A percentile compares a stretch with the other conserved stretches of the same genome.
Conservation (phyloP, 1,140 invertebrate species). For the Brachionus plicatilis region DNA sequence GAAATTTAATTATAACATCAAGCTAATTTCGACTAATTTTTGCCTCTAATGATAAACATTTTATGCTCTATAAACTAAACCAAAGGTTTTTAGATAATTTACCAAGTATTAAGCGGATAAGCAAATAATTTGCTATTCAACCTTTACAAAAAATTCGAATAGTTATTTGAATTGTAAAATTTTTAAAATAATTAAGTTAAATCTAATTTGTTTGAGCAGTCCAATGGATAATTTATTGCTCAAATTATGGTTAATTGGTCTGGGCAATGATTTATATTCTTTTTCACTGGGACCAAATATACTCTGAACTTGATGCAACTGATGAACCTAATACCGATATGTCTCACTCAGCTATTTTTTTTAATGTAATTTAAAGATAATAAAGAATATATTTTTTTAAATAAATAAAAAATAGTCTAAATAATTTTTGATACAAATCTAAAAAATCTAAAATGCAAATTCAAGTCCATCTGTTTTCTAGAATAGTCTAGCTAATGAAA, state of each 20-base stretch:
- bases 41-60: neutral
- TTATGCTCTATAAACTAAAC: neutral
- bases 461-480: neutral
- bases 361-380: neutral
- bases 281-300: neutral
- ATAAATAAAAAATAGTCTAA: neutral
- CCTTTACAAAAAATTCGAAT: neutral
- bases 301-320: neutral
- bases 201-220: neutral
- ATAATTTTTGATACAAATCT: neutral
- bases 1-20: neutral
- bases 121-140: neutral
- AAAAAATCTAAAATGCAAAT: slow-evolving; percentile 2
- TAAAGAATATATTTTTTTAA: neutral
- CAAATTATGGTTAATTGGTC: neutral
- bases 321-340: neutral
- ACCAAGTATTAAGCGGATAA: neutral
- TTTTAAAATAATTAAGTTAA: neutral
- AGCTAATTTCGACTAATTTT: neutral
- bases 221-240: neutral
- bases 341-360: neutral
- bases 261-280: neutral
- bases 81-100: neutral
- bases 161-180: neutral
- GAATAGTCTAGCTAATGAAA: neutral